Conservation (phyloP, 2,888 invertebrate species). For the Oligia latruncula region DNA sequence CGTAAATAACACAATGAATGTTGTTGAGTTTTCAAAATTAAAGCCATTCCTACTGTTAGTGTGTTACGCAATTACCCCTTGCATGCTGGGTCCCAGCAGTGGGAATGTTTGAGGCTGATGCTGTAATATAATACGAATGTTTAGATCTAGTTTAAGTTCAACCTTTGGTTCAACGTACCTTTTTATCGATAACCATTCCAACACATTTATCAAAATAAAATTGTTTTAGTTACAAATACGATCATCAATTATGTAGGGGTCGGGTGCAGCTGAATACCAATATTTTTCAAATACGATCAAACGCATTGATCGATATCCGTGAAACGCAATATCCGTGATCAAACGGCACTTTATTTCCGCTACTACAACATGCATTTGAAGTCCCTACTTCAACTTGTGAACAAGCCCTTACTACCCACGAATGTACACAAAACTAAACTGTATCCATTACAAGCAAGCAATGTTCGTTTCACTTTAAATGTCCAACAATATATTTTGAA, state of each 20-base stretch:
- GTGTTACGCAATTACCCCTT: neutral
- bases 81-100: neutral
- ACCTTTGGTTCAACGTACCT: neutral
- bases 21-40: neutral
- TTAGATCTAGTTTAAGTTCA: neutral
- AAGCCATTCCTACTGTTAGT: neutral
- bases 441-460: conserved; percentile 43
- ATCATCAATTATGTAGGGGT: too few species aligned
- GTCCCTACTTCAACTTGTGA: neutral
- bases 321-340: too few species aligned
- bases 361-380: neutral
- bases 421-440: conserved; percentile 42
- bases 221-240: neutral
- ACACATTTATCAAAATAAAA: neutral
- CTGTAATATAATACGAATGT: neutral
- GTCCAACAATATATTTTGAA: conserved; percentile 60
- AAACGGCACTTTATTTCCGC: neutral
- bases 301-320: too few species aligned
- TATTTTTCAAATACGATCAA: neutral
- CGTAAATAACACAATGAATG: neutral
- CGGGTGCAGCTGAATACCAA: too few species aligned
- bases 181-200: neutral
- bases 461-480: conserved; percentile 54
- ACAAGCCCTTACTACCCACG: neutral
- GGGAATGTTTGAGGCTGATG: neutral